phyloP scores from a whole-genome alignment of 2,888 invertebrate genomes.

The Osmoderma eremita region DNA sequence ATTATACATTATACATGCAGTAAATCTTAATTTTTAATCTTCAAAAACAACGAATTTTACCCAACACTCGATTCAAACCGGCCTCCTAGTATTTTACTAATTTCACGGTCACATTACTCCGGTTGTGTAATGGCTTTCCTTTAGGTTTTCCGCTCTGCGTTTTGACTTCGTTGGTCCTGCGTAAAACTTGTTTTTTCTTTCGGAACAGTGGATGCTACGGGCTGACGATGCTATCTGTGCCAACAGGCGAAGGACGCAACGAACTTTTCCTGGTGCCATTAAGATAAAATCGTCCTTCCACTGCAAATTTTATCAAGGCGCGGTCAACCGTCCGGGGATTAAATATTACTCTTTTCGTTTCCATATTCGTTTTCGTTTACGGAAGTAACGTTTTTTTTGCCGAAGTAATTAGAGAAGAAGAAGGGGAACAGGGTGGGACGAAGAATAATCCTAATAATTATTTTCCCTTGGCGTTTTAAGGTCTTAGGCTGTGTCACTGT shows the following conservation, averaged over 20 bases:
- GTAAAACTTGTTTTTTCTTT: slow-evolving; percentile 56
- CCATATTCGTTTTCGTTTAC: slow-evolving; percentile 34
- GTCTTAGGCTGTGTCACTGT: not conserved
- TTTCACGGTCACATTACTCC: slow-evolving; percentile 54
- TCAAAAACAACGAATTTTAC: slow-evolving; percentile 4
- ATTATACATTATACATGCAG: not conserved
- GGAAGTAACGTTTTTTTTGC: slow-evolving; percentile 30
- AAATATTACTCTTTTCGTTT: slow-evolving; percentile 50
- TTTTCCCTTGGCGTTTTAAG: slow-evolving; percentile 24
- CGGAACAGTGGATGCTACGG: slow-evolving; percentile 49
- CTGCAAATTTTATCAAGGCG: slow-evolving; percentile 55
- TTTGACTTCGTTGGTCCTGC: slow-evolving; percentile 46
- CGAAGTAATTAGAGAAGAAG: slow-evolving; percentile 24
- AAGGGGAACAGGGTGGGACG: slow-evolving; percentile 9
- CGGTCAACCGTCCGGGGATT: slow-evolving; percentile 55
- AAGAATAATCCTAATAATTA: slow-evolving; percentile 30
- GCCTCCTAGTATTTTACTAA: slow-evolving; percentile 46
- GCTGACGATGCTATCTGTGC: slow-evolving; percentile 54
- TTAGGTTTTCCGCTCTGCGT: slow-evolving; percentile 47
- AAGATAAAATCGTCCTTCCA: slow-evolving; percentile 56
- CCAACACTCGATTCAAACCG: not conserved
- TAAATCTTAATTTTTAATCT: slow-evolving; percentile 11
- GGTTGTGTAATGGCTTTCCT: slow-evolving; percentile 55
- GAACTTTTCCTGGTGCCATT: slow-evolving; percentile 56
- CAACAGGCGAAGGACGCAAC: slow-evolving; percentile 53